Percentiles rank a stretch among this genome's conserved stretches.
These are phyloP conservation scores for Enteromius argenteus DNA, from an alignment of 2,797 vertebrate genomes.

Conservation along the genomic window DNA sequence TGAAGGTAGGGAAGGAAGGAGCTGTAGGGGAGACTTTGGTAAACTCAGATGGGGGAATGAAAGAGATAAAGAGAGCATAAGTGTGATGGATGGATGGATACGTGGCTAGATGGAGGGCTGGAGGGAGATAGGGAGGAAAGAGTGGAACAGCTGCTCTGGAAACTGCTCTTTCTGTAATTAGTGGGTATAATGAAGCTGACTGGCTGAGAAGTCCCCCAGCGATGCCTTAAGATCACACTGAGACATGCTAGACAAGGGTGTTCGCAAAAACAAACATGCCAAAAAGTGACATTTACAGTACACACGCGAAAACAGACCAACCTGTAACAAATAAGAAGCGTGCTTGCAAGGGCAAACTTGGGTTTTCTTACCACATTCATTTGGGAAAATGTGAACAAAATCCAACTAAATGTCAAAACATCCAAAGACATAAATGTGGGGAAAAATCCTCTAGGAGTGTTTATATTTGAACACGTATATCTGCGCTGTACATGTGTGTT, in stretches of 20 bases:
- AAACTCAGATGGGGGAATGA: slow-evolving; percentile 12
- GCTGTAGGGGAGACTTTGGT: slow-evolving; percentile 14
- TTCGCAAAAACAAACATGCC: not conserved
- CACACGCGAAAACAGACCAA: not conserved
- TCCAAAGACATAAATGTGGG: not conserved
- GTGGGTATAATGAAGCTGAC: slow-evolving; percentile 57
- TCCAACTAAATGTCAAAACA: slow-evolving; percentile 25
- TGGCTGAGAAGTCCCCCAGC: slow-evolving; percentile 45
- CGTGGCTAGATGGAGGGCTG: slow-evolving; percentile 11
- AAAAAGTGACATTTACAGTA: slow-evolving; percentile 7
- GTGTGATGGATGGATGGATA: slow-evolving; percentile 25
- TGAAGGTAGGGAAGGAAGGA: not conserved
- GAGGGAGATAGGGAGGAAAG: slow-evolving; percentile 4
- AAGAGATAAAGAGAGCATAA: slow-evolving; percentile 28
- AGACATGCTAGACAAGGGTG: slow-evolving; percentile 21
- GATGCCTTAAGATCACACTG: slow-evolving; percentile 24
- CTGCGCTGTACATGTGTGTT: slow-evolving; percentile 24
- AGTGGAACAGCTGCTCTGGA: slow-evolving; percentile 51
- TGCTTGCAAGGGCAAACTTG: not conserved
- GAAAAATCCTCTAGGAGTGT: not conserved
- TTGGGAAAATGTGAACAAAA: not conserved
- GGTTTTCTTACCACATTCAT: not conserved
- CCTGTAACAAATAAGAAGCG: not conserved
- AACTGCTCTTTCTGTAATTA: slow-evolving; percentile 54
- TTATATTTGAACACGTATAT: not conserved